A percentile compares a stretch with the other conserved stretches of the same genome.
Evolutionary conservation across 2,888 invertebrate genomes (phyloP).

Genomic region (Zele albiditarsus): DNA sequence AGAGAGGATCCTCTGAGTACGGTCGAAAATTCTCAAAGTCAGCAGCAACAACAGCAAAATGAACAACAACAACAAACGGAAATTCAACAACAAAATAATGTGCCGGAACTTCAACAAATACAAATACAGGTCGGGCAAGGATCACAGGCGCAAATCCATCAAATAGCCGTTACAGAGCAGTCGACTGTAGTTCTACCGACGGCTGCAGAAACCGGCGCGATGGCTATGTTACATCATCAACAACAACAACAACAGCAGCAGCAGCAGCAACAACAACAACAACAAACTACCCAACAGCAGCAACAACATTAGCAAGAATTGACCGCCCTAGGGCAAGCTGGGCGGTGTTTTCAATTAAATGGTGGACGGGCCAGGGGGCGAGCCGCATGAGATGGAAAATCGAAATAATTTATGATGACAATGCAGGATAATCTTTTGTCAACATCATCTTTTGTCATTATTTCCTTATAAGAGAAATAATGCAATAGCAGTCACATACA

Average conservation of each 20-base stretch:
- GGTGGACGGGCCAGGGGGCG: constrained; percentile 60
- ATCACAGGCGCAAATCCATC: constrained; percentile 70
- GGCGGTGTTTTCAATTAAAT: constrained; percentile 65
- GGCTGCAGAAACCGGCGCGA: constrained; percentile 73
- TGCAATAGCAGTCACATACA: constrained; percentile 3
- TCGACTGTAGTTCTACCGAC: constrained; percentile 76
- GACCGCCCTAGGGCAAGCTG: constrained; percentile 60
- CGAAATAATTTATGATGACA: constrained; percentile 2
- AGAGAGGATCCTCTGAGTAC: constrained; percentile 77
- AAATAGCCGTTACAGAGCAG: constrained; percentile 69
- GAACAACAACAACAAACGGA: constrained; percentile 58
- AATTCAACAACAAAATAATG: constrained; percentile 60
- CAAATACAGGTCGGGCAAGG: constrained; percentile 69
- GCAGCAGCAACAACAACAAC: constrained; percentile 55
- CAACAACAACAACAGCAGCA: constrained; percentile 64
- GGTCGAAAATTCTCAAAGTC: constrained; percentile 69
- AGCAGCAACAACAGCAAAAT: constrained; percentile 63
- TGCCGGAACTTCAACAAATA: constrained; percentile 60
- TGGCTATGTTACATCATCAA: constrained; percentile 73
- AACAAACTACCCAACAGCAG: constrained; percentile 60
- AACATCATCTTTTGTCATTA: neutral
- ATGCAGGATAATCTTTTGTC: neutral
- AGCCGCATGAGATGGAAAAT: constrained; percentile 49
- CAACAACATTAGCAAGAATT: constrained; percentile 57
- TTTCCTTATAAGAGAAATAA: neutral